These are phyloP conservation scores for Ceriagrion tenellum DNA, from an alignment of 2,888 invertebrate genomes.

Conservation along the genomic window DNA sequence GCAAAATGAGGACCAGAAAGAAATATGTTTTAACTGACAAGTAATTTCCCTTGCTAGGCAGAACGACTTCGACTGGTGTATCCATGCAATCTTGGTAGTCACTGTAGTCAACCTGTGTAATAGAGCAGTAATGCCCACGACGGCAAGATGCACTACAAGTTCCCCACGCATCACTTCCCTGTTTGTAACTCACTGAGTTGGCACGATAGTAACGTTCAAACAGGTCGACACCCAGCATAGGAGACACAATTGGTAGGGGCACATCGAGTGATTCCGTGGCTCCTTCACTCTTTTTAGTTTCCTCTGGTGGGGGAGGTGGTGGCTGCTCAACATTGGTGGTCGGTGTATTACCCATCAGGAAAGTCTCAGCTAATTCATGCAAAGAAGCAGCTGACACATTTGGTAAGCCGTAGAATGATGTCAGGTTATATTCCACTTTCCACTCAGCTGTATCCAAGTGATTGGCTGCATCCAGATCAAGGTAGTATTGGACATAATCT, in stretches of 20 bases:
- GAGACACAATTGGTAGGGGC: slow-evolving; percentile 6
- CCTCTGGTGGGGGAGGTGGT: slow-evolving; percentile 81
- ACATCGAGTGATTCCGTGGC: background rate
- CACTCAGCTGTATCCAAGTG: slow-evolving; percentile 85
- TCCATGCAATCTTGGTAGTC: slow-evolving; percentile 90
- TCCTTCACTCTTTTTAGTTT: background rate
- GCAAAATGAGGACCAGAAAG: background rate
- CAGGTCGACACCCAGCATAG: slow-evolving; percentile 69
- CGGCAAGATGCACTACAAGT: slow-evolving; percentile 86
- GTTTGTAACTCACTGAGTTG: slow-evolving; percentile 84
- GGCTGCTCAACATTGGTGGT: slow-evolving; percentile 80
- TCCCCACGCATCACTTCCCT: slow-evolving; percentile 79
- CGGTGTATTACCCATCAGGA: slow-evolving; percentile 75
- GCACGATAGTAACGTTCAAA: slow-evolving; percentile 86
- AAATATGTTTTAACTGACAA: background rate
- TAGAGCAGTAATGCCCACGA: slow-evolving; percentile 92
- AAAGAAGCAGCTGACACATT: slow-evolving; percentile 88
- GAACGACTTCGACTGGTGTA: slow-evolving; percentile 76
- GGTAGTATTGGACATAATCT: slow-evolving; percentile 93
- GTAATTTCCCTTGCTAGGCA: background rate
- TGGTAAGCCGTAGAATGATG: slow-evolving; percentile 87
- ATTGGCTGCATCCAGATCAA: slow-evolving; percentile 85
- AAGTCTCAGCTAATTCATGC: slow-evolving; percentile 89
- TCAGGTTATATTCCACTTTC: slow-evolving; percentile 91
- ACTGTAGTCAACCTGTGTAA: slow-evolving; percentile 89